phyloP scores from a whole-genome alignment of 2,888 invertebrate genomes.

The Spisula solida region DNA sequence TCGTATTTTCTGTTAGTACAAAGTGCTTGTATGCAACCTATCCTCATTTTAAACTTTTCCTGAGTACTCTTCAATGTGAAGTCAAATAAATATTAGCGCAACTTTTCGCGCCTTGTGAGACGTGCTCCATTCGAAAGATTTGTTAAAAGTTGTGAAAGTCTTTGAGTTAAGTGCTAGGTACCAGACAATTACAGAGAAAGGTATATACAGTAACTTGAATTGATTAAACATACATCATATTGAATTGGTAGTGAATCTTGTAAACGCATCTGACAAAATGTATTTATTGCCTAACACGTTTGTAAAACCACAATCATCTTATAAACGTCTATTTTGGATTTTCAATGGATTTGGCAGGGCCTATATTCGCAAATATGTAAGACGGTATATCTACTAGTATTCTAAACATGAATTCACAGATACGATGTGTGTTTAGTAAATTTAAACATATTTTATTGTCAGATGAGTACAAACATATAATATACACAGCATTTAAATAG shows the following conservation, averaged over 20 bases:
- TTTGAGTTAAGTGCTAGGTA: not conserved
- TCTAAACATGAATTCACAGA: no score
- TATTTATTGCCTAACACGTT: not conserved
- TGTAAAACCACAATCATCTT: not conserved
- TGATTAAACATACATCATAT: not conserved
- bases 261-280: constrained; percentile 2
- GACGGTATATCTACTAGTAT: no score
- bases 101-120: constrained; percentile 27
- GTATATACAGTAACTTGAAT: not conserved
- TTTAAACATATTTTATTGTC: no score
- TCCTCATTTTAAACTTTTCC: not conserved
- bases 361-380: no score
- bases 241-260: not conserved
- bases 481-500: no score
- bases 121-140: constrained; percentile 1
- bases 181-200: not conserved
- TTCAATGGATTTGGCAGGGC: not conserved
- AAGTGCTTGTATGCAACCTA: constrained; percentile 18
- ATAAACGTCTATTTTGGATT: not conserved
- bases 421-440: no score
- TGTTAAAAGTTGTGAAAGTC: constrained; percentile 6
- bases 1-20: constrained; percentile 33
- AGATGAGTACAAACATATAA: no score
- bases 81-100: constrained; percentile 42
- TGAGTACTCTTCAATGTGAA: not conserved